Percentiles rank a stretch among this genome's conserved stretches.
Evolutionary conservation across 2,888 invertebrate species (phyloP).

Genomic region (Drosophila pegasa): DNA sequence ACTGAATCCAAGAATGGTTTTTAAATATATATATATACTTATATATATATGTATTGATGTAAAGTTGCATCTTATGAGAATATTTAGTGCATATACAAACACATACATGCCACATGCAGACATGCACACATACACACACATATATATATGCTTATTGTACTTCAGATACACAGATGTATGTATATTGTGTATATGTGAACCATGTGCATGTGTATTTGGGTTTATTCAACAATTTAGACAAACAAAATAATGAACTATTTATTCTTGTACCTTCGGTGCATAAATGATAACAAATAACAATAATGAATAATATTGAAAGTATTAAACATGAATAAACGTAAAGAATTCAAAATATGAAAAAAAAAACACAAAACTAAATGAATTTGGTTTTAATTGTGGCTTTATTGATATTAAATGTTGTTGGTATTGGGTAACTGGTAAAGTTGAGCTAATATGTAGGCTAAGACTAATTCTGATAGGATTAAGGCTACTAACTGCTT

Average conservation of each 20-base stretch:
- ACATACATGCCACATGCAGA: constrained; percentile 18
- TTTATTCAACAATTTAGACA: constrained; percentile 46
- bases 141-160: constrained; percentile 10
- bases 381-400: background rate
- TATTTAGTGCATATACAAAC: constrained; percentile 34
- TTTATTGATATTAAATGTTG: background rate
- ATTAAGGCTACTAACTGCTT: too few relatives aligned
- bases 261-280: constrained; percentile 42
- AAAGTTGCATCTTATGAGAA: constrained; percentile 52
- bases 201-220: constrained; percentile 50
- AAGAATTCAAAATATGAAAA: constrained; percentile 44
- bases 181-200: constrained; percentile 19
- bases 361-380: background rate
- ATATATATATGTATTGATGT: constrained; percentile 21
- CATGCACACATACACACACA: constrained; percentile 18
- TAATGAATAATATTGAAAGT: constrained; percentile 51
- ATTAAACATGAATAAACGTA: constrained; percentile 66
- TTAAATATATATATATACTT: constrained; percentile 38
- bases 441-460: background rate
- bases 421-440: background rate
- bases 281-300: constrained; percentile 45
- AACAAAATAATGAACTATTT: constrained; percentile 36
- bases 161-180: constrained; percentile 16
- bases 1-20: constrained; percentile 59
- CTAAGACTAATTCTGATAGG: background rate